Evolutionary conservation across 2,888 invertebrate genomes (phyloP), one percentile per base, ranked within the genome.

Genomic region (Drosophila trichaetosa): DNA sequence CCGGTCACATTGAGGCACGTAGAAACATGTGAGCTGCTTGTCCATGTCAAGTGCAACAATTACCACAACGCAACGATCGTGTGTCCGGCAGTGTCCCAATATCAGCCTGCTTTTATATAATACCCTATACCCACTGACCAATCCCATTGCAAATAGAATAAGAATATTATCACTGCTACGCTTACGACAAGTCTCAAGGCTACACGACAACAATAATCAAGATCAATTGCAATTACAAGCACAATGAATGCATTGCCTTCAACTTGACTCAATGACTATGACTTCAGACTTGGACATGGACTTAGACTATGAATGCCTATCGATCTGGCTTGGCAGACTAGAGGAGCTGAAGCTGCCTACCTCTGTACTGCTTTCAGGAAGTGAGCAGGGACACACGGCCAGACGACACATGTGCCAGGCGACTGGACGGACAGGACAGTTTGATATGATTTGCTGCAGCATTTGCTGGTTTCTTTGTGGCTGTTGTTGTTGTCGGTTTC

Each of bases 201-300:
- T 73, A 80, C 81, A 81, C 68, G 77, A 80, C 64, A 89, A 80
- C 82, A 83, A 82, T 86, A 90, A 90, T 90, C 89, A 87, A 87
- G 87, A 87, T 87, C 87, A 90, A 87, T 87, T 88, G 87, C 87
- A 87, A 90, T 87, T 87, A 87, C 87, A 86, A 87, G 86, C 82
- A 80, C 87, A 90, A 87, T 87, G 89, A 90, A 88, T 87, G 88
- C 89, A 81, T 76, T 87, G 87, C 79, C 79, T 85, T 74, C 79
- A 82, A 80, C 77, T 71, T 84, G 77, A 72, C 85, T 87, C 77
- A 64, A 58, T 66, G 85, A 65, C 82, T 79, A 27, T 58, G 69
- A 78, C 76, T 78, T 27, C 31, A 57, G 42, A 63, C 65, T 73
- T 36, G 31, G 38, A 63, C 18, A 68, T 16, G 11, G 57, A 62